Evolutionary conservation across 2,888 invertebrate species (phyloP), one percentile per base, ranked within the genome.

Genomic region (Dichetophora obliterata): DNA sequence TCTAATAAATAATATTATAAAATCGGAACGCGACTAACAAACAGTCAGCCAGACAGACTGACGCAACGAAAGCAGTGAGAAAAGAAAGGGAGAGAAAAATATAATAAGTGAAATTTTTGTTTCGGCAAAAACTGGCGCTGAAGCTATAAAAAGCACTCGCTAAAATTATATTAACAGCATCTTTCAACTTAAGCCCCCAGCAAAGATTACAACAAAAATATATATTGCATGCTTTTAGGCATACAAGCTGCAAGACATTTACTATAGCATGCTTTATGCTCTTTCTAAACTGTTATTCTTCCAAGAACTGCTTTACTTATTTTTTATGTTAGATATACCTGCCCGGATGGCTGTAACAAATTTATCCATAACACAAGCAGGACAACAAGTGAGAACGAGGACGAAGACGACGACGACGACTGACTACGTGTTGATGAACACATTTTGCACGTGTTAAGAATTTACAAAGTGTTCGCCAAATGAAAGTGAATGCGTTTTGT

Each of bases 401-500:
- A 54, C 11, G 37, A 37, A 5, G 43, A 48, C 16, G 37, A n/a
- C 8, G 34, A 34, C 43, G 5, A 19, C 9, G 43, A 19, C 14
- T 14, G 16, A 63, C 63, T 65, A 74, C 73, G 73, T 76, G 76
- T 72, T 54, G 31, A 65, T 63, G 65, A 70, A 85, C 85, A 84
- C 84, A 83, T 84, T 85, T 82, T 83, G 85, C 84, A 85, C 85
- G 85, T 85, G 85, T 83, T 83, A 79, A 80, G 85, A 85, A 85
- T 85, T 83, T 84, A 81, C 83, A 83, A 85, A 85, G 80, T 66
- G 54, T 52, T 6, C 52, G 24, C 59, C 11, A 37, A 70, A 57
- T 70, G 61, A 75, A 75, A 75, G 52, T 52, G 66, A 65, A 75
- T 63, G 74, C 65, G 22, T 65, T 50, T 52, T 61, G 9, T 57